These are phyloP conservation scores for Psittacula derbiana DNA, from an alignment of 2,797 vertebrate genomes.

Conservation along the genomic window DNA sequence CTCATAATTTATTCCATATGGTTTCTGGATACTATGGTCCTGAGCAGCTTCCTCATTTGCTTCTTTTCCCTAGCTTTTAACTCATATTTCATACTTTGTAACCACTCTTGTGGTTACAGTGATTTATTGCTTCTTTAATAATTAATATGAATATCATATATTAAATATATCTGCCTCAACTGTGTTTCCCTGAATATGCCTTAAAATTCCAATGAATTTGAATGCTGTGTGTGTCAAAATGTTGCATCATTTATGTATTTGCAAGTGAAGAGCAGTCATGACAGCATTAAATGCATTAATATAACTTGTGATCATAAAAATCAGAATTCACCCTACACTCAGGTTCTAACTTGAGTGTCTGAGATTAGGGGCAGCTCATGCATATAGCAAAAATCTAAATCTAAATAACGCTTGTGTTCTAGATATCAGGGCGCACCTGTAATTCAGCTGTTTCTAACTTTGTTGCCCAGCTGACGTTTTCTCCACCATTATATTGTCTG, in stretches of 20 bases:
- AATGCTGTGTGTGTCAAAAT: neutral
- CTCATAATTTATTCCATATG: constrained; percentile 60
- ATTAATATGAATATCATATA: neutral
- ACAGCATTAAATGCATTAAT: neutral
- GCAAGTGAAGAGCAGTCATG: neutral
- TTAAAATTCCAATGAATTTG: neutral
- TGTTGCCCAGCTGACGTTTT: neutral
- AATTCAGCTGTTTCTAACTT: neutral
- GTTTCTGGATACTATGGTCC: constrained; percentile 7
- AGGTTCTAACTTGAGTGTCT: neutral
- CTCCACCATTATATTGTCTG: neutral
- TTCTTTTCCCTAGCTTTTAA: neutral
- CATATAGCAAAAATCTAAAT: neutral
- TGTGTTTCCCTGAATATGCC: neutral
- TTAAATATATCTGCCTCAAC: neutral
- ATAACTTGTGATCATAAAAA: neutral
- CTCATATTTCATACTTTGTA: constrained; percentile 7
- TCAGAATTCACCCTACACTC: neutral
- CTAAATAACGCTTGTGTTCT: neutral
- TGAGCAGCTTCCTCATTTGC: constrained; percentile 20
- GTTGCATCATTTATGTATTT: neutral
- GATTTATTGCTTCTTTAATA: neutral
- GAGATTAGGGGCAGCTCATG: neutral
- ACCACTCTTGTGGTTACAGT: neutral
- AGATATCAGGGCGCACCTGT: neutral